Conservation (phyloP, 2,888 invertebrate species). For the Archaeoteleia sp. region DNA sequence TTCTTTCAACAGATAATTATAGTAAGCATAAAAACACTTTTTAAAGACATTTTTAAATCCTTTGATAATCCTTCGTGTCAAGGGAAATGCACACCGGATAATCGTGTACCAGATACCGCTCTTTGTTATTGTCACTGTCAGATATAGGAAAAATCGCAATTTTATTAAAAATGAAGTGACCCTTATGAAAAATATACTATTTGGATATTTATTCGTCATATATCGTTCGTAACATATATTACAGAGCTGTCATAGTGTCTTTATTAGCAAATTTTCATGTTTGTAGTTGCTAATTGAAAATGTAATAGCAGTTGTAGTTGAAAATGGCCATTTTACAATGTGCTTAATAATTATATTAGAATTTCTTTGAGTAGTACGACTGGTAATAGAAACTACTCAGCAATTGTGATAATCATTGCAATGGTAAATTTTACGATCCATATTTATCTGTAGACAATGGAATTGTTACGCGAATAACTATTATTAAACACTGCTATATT, state of each 20-base stretch:
- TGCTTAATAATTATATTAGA: too few relatives aligned
- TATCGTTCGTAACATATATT: conserved; percentile 13
- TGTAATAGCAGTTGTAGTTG: not conserved
- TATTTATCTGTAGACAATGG: too few relatives aligned
- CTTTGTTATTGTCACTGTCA: conserved; percentile 7
- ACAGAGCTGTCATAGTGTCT: conserved; percentile 5
- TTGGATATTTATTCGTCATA: conserved; percentile 12
- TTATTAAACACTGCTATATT: too few relatives aligned
- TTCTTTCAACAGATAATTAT: too few relatives aligned
- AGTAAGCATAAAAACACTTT: too few relatives aligned
- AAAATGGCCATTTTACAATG: too few relatives aligned
- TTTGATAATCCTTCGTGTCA: too few relatives aligned
- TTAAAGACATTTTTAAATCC: too few relatives aligned
- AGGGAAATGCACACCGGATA: conserved; percentile 1
- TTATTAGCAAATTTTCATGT: not conserved
- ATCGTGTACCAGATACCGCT: not conserved
- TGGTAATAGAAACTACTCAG: not conserved
- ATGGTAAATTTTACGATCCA: too few relatives aligned
- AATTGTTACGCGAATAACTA: too few relatives aligned
- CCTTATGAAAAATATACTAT: conserved; percentile 30
- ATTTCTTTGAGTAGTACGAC: not conserved
- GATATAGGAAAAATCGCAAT: not conserved
- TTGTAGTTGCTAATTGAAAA: not conserved
- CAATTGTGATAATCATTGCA: too few relatives aligned
- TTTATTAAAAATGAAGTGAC: conserved; percentile 24